Base-by-base conservation (phyloP, 1,140 invertebrate species). In the Anadara kagoshimensis region DNA sequence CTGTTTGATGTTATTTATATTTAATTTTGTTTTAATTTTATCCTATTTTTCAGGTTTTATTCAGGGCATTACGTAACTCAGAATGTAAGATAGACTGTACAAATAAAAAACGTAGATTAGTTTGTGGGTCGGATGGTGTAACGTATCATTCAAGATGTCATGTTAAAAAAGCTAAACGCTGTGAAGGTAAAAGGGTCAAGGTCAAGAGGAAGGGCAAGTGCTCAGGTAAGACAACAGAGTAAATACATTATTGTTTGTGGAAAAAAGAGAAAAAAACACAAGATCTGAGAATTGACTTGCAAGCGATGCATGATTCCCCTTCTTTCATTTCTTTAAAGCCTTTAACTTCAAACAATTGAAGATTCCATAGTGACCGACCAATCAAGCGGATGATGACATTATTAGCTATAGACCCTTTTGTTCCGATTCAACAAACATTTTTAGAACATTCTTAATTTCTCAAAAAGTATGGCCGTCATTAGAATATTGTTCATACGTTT, bases 141-240 rank as follows among this genome's bases (percentile, higher is more conserved):
- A 95, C 94, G 49, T 96, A 96, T 90, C 90, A 92, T 16, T 94
- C 93, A 69, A 90, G 92, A 72, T 96, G 95, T 89, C 93, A 94
- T 67, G 90, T 96, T 61, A 90, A 94, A 80, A 91, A 92, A 74
- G 93, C 92, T 51, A 94, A 94, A 67, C 67, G 78, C 44, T 85
- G 82, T 76, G 82, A 85, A 53, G 77, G 75, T 45, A 71, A 71
- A 22, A 63, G 73, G 43, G 72, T 83, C 56, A 78, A 76, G 69
- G 79, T 83, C 56, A 73, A 63, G 29, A 78, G 67, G 56, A 83
- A 83, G 73, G 82, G 82, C 29, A 62, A 66, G 24, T 82, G 83
- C 68, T 61, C 75, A 29, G 78, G 78, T 73, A 67, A 54, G 69
- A 65, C 44, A 44, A 18, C 24, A 4, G 11, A 18, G 5, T 49